Evolutionary conservation across 1,140 invertebrate species (phyloP).

Genomic region (Orchesella cincta): DNA sequence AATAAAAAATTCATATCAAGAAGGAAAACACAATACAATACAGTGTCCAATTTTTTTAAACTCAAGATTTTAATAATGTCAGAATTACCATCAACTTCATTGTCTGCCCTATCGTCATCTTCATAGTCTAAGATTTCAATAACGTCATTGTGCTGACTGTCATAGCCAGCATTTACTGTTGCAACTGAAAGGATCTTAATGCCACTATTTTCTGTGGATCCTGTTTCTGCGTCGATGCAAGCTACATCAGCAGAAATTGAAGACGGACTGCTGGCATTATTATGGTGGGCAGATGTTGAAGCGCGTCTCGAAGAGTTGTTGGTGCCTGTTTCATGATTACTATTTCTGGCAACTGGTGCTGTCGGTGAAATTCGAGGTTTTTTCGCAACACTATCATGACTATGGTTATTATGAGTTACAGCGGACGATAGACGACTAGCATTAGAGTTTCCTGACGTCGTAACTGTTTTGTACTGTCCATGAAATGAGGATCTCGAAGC

Average conservation of each 20-base stretch:
- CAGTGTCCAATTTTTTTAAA: too few species aligned
- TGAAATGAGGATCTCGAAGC: not conserved
- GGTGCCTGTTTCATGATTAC: not conserved
- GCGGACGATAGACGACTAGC: not conserved
- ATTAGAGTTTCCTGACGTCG: not conserved
- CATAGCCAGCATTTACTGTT: not conserved
- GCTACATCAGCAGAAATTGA: not conserved
- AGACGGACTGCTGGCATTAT: not conserved
- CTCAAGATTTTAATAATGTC: too few species aligned
- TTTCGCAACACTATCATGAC: not conserved
- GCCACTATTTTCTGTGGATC: not conserved
- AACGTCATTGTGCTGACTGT: not conserved
- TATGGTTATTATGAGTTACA: slow-evolving; percentile 2
- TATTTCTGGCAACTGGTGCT: not conserved
- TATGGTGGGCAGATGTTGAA: not conserved
- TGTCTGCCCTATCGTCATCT: not conserved
- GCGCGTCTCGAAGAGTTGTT: not conserved
- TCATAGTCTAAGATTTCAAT: slow-evolving; percentile 18
- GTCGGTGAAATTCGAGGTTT: slow-evolving; percentile 5
- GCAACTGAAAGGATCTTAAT: slow-evolving; percentile 1
- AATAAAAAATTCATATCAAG: not conserved
- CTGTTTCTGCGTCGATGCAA: not conserved
- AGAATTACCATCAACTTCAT: not conserved
- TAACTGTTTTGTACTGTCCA: slow-evolving; percentile 2
- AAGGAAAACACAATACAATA: too few species aligned